Conservation (phyloP, 1,140 invertebrate genomes). For the Hyles vespertilio region DNA sequence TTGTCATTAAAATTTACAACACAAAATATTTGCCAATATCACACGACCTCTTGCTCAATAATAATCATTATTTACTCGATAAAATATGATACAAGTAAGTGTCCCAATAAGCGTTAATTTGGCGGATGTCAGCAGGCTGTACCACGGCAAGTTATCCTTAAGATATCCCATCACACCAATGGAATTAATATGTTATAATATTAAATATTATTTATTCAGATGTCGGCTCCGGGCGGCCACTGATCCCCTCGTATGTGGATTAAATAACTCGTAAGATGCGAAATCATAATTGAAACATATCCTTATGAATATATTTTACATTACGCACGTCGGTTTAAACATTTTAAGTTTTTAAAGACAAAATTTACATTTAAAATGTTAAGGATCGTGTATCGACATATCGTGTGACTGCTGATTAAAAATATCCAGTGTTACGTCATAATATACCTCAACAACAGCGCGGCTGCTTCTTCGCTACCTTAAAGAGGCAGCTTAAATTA, state of each 20-base stretch:
- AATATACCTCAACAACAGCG: too few species aligned
- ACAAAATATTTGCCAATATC: too few species aligned
- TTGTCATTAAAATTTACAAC: too few species aligned
- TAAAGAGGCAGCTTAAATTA: too few species aligned
- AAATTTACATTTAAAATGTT: constrained; percentile 49
- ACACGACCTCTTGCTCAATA: too few species aligned
- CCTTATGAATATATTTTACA: constrained; percentile 57
- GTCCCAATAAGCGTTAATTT: neutral
- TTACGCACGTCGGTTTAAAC: constrained; percentile 35
- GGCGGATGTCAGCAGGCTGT: too few species aligned
- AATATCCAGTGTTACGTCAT: constrained; percentile 14
- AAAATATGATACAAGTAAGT: too few species aligned
- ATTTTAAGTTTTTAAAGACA: constrained; percentile 41
- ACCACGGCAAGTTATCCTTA: too few species aligned
- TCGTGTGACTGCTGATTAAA: constrained; percentile 12
- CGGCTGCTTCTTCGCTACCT: too few species aligned
- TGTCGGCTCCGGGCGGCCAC: constrained; percentile 6
- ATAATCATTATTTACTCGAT: too few species aligned
- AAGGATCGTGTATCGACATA: constrained; percentile 22
- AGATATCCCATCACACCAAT: constrained; percentile 24
- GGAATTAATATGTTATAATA: constrained; percentile 20
- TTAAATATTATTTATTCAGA: constrained; percentile 25
- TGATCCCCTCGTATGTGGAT: constrained; percentile 24
- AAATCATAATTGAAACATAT: constrained; percentile 55
- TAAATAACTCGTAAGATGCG: constrained; percentile 40